Evolutionary conservation across 2,888 invertebrate genomes (phyloP).

Genomic region (Argyresthia goedartella): DNA sequence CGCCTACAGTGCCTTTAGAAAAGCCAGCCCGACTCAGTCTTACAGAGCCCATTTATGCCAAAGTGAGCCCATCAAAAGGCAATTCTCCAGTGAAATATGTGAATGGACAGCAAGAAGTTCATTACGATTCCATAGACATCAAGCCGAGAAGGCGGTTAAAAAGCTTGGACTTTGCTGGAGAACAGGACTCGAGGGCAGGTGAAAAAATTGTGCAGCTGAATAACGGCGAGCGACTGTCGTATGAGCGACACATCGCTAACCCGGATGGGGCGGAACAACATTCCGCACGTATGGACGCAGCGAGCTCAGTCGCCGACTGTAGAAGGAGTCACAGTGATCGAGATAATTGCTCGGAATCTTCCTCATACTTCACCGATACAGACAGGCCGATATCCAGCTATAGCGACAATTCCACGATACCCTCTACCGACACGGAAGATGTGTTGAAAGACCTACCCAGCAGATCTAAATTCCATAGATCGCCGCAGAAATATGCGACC

Average conservation of each 20-base stretch:
- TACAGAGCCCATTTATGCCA: slow-evolving; percentile 62
- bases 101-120: slow-evolving; percentile 42
- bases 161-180: slow-evolving; percentile 48
- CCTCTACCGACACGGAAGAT: slow-evolving; percentile 62
- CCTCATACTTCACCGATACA: slow-evolving; percentile 62
- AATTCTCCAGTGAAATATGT: slow-evolving; percentile 46
- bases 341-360: slow-evolving; percentile 66
- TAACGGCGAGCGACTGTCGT: slow-evolving; percentile 53
- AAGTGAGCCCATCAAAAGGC: slow-evolving; percentile 52
- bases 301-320: slow-evolving; percentile 51
- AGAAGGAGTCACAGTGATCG: slow-evolving; percentile 62
- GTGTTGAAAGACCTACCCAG: slow-evolving; percentile 60
- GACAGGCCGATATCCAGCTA: slow-evolving; percentile 65
- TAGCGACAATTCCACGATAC: slow-evolving; percentile 63
- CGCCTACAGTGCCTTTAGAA: slow-evolving; percentile 24
- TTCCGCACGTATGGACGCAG: slow-evolving; percentile 56
- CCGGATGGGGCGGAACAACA: slow-evolving; percentile 56
- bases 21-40: slow-evolving; percentile 51
- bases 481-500: slow-evolving; percentile 64
- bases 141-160: slow-evolving; percentile 58
- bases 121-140: slow-evolving; percentile 64
- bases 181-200: slow-evolving; percentile 33
- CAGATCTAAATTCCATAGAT: slow-evolving; percentile 59
- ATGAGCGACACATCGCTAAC: slow-evolving; percentile 44
- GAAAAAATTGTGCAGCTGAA: slow-evolving; percentile 47